phyloP scores from a whole-genome alignment of 2,797 vertebrate species.

The Petrocephalus schoutedeni region DNA sequence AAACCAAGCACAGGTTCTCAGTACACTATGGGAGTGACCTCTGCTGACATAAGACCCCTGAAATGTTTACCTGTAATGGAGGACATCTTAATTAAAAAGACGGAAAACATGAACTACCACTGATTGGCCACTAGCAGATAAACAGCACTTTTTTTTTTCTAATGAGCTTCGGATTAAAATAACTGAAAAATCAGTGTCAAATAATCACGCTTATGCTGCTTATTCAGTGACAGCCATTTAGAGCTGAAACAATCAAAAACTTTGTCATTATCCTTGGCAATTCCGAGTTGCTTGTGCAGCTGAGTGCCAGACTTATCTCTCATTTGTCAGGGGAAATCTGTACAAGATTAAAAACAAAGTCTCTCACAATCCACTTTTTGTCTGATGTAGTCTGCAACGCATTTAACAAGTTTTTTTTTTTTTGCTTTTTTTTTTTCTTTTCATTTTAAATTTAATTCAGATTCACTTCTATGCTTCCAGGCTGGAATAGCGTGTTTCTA shows the following conservation, averaged over 20 bases:
- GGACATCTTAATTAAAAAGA: neutral
- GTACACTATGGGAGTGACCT: neutral
- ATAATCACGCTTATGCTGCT: neutral
- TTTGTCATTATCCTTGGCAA: slow-evolving; percentile 2
- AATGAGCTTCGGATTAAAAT: neutral
- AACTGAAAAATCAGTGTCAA: neutral
- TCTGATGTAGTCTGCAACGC: neutral
- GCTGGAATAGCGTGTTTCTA: neutral
- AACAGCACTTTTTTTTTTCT: neutral
- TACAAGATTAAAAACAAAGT: slow-evolving; percentile 17
- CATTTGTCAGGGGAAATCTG: slow-evolving; percentile 18
- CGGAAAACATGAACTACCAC: neutral
- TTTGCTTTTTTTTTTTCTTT: neutral
- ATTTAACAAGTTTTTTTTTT: neutral
- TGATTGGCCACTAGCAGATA: neutral
- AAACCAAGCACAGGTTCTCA: neutral
- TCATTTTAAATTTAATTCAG: neutral
- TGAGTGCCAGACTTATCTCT: slow-evolving; percentile 7
- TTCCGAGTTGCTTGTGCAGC: neutral
- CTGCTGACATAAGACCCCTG: neutral
- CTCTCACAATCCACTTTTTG: slow-evolving; percentile 6
- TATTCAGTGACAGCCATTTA: slow-evolving; percentile 4
- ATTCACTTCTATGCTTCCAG: neutral
- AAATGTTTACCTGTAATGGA: neutral
- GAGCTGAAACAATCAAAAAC: neutral